Percentiles rank a stretch among this genome's conserved stretches.
phyloP scores from a whole-genome alignment of 2,888 invertebrate species.

The Morpho helenor region DNA sequence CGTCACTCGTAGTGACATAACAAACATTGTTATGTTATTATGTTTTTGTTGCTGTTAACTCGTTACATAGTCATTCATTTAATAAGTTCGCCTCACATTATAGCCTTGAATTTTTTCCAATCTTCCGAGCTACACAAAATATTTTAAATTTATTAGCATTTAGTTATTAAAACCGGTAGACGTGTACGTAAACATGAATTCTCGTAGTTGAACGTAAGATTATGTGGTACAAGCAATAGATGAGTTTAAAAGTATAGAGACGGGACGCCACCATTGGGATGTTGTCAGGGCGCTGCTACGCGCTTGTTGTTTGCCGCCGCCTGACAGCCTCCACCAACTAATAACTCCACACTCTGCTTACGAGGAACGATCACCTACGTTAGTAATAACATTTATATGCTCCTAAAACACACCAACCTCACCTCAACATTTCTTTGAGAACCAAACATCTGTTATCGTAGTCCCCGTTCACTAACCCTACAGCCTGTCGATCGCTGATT shows the following conservation, averaged over 20 bases:
- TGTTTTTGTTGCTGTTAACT: constrained; percentile 16
- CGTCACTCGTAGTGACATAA: constrained; percentile 38
- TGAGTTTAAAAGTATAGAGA: constrained; percentile 39
- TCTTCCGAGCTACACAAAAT: background rate
- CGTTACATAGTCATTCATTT: constrained; percentile 5
- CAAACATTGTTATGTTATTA: constrained; percentile 25
- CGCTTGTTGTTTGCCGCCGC: constrained; percentile 66
- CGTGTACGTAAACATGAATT: background rate
- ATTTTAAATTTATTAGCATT: constrained; percentile 1
- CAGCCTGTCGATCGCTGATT: constrained; percentile 78
- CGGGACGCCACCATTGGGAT: constrained; percentile 55
- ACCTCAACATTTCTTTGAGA: constrained; percentile 46
- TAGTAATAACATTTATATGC: constrained; percentile 44
- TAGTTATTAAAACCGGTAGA: background rate
- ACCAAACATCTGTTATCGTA: constrained; percentile 25
- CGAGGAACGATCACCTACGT: constrained; percentile 59
- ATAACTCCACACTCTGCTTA: constrained; percentile 53
- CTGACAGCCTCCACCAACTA: constrained; percentile 55
- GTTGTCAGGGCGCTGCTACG: constrained; percentile 54
- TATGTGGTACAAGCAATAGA: background rate
- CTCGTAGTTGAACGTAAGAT: too few relatives aligned
- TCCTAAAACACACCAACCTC: constrained; percentile 52
- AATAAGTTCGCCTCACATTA: constrained; percentile 1
- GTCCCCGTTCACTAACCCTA: constrained; percentile 69
- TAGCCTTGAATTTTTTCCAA: constrained; percentile 5